A percentile compares a stretch with the other conserved stretches of the same genome.
Evolutionary conservation across 2,113 vertebrate genomes (phyloP).

Genomic region (Macaca mulatta): DNA sequence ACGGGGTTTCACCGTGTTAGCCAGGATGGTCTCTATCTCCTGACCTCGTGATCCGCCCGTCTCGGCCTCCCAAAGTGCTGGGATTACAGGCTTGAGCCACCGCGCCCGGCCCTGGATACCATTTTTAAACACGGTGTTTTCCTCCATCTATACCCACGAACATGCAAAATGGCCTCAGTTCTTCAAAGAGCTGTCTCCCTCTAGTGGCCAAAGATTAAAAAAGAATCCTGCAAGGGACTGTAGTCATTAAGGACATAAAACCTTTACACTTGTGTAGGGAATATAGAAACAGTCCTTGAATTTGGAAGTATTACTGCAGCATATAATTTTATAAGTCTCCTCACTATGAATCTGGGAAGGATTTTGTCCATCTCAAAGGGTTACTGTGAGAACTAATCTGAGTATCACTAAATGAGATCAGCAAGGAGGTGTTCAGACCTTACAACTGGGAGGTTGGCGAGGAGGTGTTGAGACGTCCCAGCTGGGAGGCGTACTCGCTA

Average conservation of each 20-base stretch:
- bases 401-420: neutral
- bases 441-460: fast-evolving
- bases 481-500: neutral
- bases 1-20: too few species aligned
- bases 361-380: neutral
- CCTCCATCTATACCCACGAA: too few species aligned
- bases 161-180: neutral
- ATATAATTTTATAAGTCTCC: neutral
- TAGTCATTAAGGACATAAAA: neutral
- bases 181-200: slow-evolving; percentile 64
- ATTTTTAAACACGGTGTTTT: neutral
- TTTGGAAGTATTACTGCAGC: neutral
- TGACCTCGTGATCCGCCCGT: too few species aligned
- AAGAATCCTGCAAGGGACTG: neutral
- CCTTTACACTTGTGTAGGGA: neutral
- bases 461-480: fast-evolving
- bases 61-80: too few species aligned
- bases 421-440: neutral
- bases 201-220: slow-evolving; percentile 38
- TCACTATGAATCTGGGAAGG: neutral
- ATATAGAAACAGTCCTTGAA: neutral
- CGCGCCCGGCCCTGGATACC: neutral
- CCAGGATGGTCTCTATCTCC: too few species aligned
- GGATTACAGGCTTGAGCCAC: too few species aligned
- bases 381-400: neutral